Conservation (phyloP, 2,888 invertebrate genomes). For the Trachelus troglodyta region DNA sequence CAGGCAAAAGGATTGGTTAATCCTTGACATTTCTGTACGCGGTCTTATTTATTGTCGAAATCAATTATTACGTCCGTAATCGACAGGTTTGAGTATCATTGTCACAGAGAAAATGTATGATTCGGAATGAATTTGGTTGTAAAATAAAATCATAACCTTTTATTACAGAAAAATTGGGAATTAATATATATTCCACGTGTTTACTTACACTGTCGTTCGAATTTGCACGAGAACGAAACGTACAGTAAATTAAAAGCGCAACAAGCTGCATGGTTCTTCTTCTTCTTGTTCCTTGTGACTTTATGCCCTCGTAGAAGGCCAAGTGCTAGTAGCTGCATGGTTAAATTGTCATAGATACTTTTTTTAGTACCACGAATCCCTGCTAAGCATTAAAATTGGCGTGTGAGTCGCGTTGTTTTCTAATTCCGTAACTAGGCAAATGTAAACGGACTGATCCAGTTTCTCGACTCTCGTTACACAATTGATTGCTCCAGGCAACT, state of each 20-base stretch:
- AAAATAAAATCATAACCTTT: neutral
- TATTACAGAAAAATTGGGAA: neutral
- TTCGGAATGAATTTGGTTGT: neutral
- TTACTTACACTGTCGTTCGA: too few relatives aligned
- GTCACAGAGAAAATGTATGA: neutral
- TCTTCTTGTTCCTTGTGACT: too few relatives aligned
- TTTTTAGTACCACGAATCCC: neutral
- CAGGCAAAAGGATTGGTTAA: neutral
- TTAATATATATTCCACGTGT: neutral
- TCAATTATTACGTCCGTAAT: neutral
- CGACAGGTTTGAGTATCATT: neutral
- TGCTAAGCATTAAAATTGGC: neutral
- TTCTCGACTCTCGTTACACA: slow-evolving; percentile 12
- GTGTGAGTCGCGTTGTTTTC: neutral
- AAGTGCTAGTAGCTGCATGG: too few relatives aligned
- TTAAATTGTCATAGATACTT: neutral
- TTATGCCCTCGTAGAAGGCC: too few relatives aligned
- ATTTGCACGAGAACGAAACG: neutral
- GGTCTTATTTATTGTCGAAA: neutral
- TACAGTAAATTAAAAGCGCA: neutral
- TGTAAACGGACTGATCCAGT: slow-evolving; percentile 16
- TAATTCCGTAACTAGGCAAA: slow-evolving; percentile 17
- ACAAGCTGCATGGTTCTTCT: too few relatives aligned
- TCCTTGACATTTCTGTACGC: slow-evolving; percentile 3
- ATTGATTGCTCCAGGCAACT: slow-evolving; percentile 4